A percentile compares a stretch with the other conserved stretches of the same genome.
phyloP scores from a whole-genome alignment of 1,140 invertebrate genomes.

The Hycleus cichorii region DNA sequence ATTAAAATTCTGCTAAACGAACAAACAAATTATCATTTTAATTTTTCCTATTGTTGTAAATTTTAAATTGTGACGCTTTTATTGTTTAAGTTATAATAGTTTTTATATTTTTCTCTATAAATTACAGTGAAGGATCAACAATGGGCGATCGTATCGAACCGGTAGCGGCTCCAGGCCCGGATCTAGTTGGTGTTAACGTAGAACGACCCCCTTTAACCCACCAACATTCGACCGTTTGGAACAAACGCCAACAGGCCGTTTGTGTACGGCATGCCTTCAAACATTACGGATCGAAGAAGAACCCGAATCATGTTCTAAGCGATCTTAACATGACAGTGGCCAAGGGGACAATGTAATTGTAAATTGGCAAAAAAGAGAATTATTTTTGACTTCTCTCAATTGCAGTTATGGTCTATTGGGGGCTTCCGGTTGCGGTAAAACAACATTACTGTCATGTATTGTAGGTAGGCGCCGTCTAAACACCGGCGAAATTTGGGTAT shows the following conservation, averaged over 20 bases:
- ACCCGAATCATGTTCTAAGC: constrained; percentile 77
- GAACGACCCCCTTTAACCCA: constrained; percentile 36
- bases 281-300: constrained; percentile 74
- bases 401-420: constrained; percentile 79
- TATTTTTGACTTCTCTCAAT: constrained; percentile 17
- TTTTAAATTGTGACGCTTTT: no score
- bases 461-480: constrained; percentile 75
- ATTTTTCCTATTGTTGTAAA: no score
- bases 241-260: constrained; percentile 68
- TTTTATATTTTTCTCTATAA: no score
- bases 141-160: constrained; percentile 38
- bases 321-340: constrained; percentile 85
- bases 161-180: constrained; percentile 29
- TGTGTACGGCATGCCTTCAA: constrained; percentile 76
- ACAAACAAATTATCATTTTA: no score
- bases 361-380: not conserved
- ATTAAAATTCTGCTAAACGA: no score
- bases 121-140: constrained; percentile 33
- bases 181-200: constrained; percentile 37
- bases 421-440: constrained; percentile 79
- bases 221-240: constrained; percentile 65
- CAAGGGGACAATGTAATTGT: constrained; percentile 82
- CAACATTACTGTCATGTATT: constrained; percentile 79
- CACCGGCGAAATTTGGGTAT: constrained; percentile 77
- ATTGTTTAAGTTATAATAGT: no score